Percentiles rank a stretch among this genome's conserved stretches.
Evolutionary conservation across 2,888 invertebrate species (phyloP).

Genomic region (Parasteatoda lunata): DNA sequence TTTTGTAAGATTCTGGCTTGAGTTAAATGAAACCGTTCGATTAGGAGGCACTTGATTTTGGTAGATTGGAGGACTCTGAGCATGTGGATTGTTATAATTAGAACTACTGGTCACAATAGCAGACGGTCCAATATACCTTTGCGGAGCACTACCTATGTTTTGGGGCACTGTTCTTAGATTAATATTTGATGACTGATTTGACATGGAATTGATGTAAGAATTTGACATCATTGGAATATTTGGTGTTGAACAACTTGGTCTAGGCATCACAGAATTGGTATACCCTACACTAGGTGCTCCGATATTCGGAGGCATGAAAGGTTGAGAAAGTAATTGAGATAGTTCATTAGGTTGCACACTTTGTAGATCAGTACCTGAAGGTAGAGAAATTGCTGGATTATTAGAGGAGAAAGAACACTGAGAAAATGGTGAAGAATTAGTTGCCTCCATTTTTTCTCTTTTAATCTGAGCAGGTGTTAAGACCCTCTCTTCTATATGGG

Average conservation of each 20-base stretch:
- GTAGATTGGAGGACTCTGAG: not conserved
- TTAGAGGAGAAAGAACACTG: constrained; percentile 38
- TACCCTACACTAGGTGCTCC: not conserved
- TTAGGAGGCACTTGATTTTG: constrained; percentile 23
- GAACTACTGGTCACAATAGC: not conserved
- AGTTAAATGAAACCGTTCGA: constrained; percentile 20
- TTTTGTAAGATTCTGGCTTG: constrained; percentile 23
- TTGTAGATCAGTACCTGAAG: not conserved
- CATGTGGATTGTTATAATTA: not conserved
- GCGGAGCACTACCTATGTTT: not conserved
- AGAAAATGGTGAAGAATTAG: constrained; percentile 23
- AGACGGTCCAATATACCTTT: not conserved
- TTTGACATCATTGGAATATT: not conserved
- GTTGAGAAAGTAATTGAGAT: not conserved
- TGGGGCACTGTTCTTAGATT: not conserved
- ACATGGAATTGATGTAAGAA: not conserved
- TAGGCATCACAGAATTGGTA: not conserved
- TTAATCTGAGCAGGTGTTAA: constrained; percentile 41
- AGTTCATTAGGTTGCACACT: not conserved
- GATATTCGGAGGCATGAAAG: not conserved
- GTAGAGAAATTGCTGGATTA: constrained; percentile 6
- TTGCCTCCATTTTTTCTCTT: constrained; percentile 33
- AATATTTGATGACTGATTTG: not conserved
- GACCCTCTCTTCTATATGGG: constrained; percentile 33
- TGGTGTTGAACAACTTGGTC: not conserved